Conservation (phyloP, 2,888 invertebrate genomes). For the Leptogaster cylindrica region DNA sequence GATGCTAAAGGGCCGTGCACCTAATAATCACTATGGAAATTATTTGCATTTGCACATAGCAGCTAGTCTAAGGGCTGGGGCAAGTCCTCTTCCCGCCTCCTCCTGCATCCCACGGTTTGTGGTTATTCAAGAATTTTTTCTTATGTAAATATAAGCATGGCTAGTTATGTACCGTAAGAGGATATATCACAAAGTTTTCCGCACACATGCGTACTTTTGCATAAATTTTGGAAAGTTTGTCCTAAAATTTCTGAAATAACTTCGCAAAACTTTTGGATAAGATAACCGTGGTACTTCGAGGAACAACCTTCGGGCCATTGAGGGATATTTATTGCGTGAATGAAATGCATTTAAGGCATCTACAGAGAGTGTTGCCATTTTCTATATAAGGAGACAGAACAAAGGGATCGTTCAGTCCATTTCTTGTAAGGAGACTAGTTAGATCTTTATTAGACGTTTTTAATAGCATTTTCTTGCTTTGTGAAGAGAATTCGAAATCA, state of each 20-base stretch:
- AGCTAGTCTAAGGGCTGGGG: background rate
- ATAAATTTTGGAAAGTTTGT: slow-evolving; percentile 37
- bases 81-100: background rate
- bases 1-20: background rate
- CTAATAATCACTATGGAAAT: slow-evolving; percentile 18
- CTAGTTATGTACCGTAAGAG: background rate
- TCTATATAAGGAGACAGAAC: slow-evolving; percentile 42
- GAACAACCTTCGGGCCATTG: slow-evolving; percentile 42
- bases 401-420: no score
- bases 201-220: slow-evolving; percentile 34
- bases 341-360: slow-evolving; percentile 47
- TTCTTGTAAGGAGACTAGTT: no score
- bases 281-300: slow-evolving; percentile 41
- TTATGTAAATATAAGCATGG: background rate
- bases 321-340: slow-evolving; percentile 46
- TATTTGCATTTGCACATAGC: slow-evolving; percentile 5
- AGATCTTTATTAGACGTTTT: no score
- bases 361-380: slow-evolving; percentile 43
- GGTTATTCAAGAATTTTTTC: background rate
- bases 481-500: no score
- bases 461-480: no score
- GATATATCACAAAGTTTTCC: slow-evolving; percentile 21
- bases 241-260: slow-evolving; percentile 27
- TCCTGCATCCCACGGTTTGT: no score
- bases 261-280: slow-evolving; percentile 38